These are phyloP conservation scores for Steinernema carpocapsae DNA, from an alignment of 2,888 invertebrate genomes.

Conservation along the genomic window DNA sequence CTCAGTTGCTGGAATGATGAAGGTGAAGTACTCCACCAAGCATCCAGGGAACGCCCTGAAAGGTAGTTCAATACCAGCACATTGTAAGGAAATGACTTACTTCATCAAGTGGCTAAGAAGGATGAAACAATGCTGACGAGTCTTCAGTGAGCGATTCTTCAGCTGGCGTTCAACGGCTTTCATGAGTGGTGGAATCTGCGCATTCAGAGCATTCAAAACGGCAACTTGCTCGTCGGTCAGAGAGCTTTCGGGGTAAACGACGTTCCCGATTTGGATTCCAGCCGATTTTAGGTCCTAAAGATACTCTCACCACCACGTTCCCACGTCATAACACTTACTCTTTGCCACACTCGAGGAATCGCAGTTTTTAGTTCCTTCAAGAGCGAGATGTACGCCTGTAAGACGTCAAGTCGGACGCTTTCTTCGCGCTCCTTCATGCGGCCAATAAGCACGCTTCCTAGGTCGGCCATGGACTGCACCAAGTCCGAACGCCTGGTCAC, in stretches of 20 bases:
- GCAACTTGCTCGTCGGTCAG: conserved; percentile 38
- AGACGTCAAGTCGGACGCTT: conserved; percentile 89
- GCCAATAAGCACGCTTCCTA: conserved; percentile 88
- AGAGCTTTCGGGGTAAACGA: background rate
- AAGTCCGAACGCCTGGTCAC: conserved; percentile 88
- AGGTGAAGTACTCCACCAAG: background rate
- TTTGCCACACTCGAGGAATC: conserved; percentile 27
- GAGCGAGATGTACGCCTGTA: conserved; percentile 92
- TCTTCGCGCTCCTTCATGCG: conserved; percentile 81
- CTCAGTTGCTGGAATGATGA: conserved; percentile 81
- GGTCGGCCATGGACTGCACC: conserved; percentile 83
- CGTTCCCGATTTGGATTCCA: conserved; percentile 16
- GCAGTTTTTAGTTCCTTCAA: conserved; percentile 72
- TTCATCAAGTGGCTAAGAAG: conserved; percentile 86
- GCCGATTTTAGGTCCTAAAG: background rate
- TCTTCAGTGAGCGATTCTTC: conserved; percentile 79
- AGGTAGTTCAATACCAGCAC: background rate
- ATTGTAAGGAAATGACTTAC: conserved; percentile 68
- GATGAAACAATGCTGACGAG: conserved; percentile 88
- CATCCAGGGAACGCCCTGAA: conserved; percentile 7
- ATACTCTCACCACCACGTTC: too few relatives aligned
- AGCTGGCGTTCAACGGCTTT: conserved; percentile 86
- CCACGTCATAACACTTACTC: background rate
- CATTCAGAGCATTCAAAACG: conserved; percentile 45
- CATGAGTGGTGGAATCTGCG: conserved; percentile 77